phyloP scores from a whole-genome alignment of 1,140 invertebrate genomes.

The silkworm (Bombyx mori) region DNA sequence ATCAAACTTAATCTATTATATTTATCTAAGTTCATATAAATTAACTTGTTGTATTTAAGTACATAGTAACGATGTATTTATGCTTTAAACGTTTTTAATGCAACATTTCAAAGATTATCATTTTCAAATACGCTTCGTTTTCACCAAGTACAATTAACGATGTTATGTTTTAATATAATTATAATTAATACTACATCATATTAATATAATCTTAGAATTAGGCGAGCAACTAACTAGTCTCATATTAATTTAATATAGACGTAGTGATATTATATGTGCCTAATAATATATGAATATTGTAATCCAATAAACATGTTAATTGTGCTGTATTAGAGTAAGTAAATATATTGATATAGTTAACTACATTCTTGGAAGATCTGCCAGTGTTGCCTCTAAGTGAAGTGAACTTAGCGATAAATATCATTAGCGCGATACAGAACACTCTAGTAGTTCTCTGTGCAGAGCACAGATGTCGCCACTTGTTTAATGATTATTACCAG shows the following conservation, averaged over 20 bases:
- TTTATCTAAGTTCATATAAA: too few species aligned
- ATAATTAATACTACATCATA: slow-evolving; percentile 26
- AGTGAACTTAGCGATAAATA: too few species aligned
- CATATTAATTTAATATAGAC: slow-evolving; percentile 62
- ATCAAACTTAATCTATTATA: too few species aligned
- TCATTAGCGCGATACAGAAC: too few species aligned
- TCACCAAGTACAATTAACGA: slow-evolving; percentile 63
- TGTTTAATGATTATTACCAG: slow-evolving; percentile 4
- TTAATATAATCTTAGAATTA: slow-evolving; percentile 51
- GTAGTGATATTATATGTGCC: slow-evolving; percentile 56
- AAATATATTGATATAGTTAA: too few species aligned
- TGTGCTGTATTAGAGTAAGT: slow-evolving; percentile 12
- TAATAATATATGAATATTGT: slow-evolving; percentile 25
- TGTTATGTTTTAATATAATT: slow-evolving; percentile 18
- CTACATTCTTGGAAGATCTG: too few species aligned
- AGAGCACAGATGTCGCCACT: too few species aligned
- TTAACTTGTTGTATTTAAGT: too few species aligned
- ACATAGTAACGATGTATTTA: too few species aligned
- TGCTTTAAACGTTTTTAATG: slow-evolving; percentile 4
- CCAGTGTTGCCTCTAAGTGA: too few species aligned
- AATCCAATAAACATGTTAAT: too few species aligned
- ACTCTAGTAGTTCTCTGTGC: too few species aligned
- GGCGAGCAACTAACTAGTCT: slow-evolving; percentile 67
- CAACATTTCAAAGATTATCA: slow-evolving; percentile 34
- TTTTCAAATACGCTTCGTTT: slow-evolving; percentile 50